phyloP scores from a whole-genome alignment of 2,888 invertebrate genomes.

The Noctua janthina region DNA sequence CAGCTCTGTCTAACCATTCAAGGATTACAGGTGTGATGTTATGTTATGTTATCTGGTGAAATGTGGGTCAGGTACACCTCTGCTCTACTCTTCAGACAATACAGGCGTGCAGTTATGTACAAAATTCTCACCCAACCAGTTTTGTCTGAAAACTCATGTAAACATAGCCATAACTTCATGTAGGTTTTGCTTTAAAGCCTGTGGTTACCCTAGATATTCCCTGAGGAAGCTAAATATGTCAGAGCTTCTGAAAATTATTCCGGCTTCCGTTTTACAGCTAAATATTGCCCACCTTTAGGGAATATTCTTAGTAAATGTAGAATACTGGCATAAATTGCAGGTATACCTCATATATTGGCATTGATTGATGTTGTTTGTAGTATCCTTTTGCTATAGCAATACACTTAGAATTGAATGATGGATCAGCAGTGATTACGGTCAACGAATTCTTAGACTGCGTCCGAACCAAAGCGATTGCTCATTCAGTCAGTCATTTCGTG shows the following conservation, averaged over 20 bases:
- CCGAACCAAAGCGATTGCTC: not conserved
- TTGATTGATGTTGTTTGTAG: conserved; percentile 22
- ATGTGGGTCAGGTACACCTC: not conserved
- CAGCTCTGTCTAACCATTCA: too few relatives aligned
- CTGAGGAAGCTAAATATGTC: conserved; percentile 11
- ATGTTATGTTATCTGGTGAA: not conserved
- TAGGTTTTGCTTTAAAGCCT: conserved; percentile 1
- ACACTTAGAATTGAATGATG: conserved; percentile 9
- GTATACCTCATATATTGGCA: conserved; percentile 1
- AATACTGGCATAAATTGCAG: conserved; percentile 3
- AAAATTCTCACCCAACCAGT: not conserved
- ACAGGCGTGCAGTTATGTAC: not conserved
- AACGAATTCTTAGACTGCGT: not conserved
- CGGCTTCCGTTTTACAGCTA: not conserved
- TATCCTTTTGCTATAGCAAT: not conserved
- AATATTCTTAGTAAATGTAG: not conserved
- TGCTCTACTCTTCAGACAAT: not conserved
- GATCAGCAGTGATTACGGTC: not conserved
- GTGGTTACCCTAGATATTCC: conserved; percentile 16
- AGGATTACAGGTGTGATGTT: too few relatives aligned
- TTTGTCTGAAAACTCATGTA: not conserved
- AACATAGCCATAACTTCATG: not conserved
- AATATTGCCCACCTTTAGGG: conserved; percentile 2
- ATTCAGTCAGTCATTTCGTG: not conserved
- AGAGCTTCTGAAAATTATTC: conserved; percentile 5